Evolutionary conservation across 2,113 vertebrate species (phyloP).

Genomic region (Chlamydotis undulata): DNA sequence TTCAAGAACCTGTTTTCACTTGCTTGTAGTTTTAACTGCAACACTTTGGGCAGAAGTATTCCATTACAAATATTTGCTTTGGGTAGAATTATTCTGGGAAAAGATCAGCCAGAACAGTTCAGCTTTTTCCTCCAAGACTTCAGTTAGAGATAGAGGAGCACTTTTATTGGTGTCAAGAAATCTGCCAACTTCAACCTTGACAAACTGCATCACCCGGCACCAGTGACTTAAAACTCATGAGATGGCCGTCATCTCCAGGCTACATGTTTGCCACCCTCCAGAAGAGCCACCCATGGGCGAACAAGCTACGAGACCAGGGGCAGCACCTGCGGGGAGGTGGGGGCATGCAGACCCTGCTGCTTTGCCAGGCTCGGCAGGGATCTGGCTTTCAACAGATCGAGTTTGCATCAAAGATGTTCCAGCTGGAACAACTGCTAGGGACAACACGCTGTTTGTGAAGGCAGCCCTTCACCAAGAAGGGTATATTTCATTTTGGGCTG

Average conservation of each 20-base stretch:
- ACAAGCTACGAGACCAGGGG: neutral
- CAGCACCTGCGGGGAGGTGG: neutral
- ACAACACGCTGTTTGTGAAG: neutral
- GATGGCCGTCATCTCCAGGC: fast-evolving
- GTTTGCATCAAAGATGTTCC: neutral
- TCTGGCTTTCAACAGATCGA: neutral
- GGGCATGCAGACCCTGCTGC: neutral
- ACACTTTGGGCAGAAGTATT: neutral
- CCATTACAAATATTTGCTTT: slow-evolving; percentile 9
- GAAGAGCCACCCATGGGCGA: neutral
- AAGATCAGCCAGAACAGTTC: neutral
- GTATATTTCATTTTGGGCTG: neutral
- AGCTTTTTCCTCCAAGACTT: neutral
- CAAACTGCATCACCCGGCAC: neutral
- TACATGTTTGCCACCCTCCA: neutral
- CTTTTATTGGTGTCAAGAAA: neutral
- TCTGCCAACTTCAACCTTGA: neutral
- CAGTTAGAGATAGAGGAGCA: neutral
- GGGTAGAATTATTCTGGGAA: neutral
- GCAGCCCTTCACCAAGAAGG: neutral
- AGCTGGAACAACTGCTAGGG: neutral
- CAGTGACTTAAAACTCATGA: neutral
- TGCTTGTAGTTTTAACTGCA: neutral
- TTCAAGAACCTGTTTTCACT: slow-evolving; percentile 6
- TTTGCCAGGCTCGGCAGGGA: neutral